Percentiles rank a stretch among this genome's conserved stretches.
These are phyloP conservation scores for Dasypogon diadema DNA, from an alignment of 2,888 invertebrate genomes.

Conservation along the genomic window DNA sequence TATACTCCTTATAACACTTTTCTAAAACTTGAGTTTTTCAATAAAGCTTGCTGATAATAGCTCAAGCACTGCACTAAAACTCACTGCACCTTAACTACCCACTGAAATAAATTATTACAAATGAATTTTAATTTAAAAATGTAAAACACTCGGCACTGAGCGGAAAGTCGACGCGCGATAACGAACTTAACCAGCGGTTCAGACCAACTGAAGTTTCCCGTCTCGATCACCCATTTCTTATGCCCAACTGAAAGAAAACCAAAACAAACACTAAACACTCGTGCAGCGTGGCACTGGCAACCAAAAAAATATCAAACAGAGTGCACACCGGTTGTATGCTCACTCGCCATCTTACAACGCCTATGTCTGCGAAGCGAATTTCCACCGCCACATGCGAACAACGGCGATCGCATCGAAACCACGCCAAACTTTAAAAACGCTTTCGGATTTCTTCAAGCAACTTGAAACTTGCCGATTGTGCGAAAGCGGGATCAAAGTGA, in stretches of 20 bases:
- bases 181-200: conserved; percentile 23
- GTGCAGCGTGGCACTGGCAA: conserved; percentile 11
- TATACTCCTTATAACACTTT: too few species aligned
- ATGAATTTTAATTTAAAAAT: conserved; percentile 13
- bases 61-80: neutral
- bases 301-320: conserved; percentile 17
- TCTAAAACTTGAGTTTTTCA: neutral
- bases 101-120: neutral
- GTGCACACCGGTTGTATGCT: conserved; percentile 1
- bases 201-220: conserved; percentile 43
- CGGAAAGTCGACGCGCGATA: conserved; percentile 19
- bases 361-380: neutral
- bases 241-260: conserved; percentile 30
- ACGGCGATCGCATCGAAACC: too few species aligned
- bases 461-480: too few species aligned
- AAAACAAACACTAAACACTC: conserved; percentile 28
- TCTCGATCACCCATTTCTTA: conserved; percentile 45
- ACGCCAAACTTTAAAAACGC: too few species aligned
- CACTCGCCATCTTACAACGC: neutral
- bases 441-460: too few species aligned
- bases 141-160: neutral
- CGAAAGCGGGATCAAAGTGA: too few species aligned
- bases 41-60: neutral
- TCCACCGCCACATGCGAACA: neutral
- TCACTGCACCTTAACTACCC: neutral